Conservation (phyloP, 2,888 invertebrate species). For the Epistrophe grossulariae region DNA sequence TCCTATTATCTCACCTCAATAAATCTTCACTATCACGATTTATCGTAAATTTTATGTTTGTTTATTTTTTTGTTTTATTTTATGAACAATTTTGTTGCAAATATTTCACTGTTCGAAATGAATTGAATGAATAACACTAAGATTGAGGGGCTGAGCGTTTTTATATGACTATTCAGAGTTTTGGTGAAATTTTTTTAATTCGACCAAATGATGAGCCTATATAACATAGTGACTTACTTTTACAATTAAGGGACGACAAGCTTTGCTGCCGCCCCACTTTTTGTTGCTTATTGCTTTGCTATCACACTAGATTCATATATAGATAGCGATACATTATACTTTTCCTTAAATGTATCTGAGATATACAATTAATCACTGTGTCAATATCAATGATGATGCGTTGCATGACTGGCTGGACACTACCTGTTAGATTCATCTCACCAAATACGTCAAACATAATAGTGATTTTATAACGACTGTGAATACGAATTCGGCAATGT, state of each 20-base stretch:
- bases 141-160: slow-evolving; percentile 74
- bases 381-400: slow-evolving; percentile 37
- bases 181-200: slow-evolving; percentile 56
- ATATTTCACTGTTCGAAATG: slow-evolving; percentile 76
- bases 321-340: slow-evolving; percentile 2
- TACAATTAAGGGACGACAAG: slow-evolving; percentile 68
- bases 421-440: slow-evolving; percentile 68
- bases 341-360: slow-evolving; percentile 59
- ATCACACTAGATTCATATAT: slow-evolving; percentile 23
- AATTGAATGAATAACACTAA: slow-evolving; percentile 77
- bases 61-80: slow-evolving; percentile 1
- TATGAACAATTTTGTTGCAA: slow-evolving; percentile 55
- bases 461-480: slow-evolving; percentile 32
- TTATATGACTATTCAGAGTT: slow-evolving; percentile 76
- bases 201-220: slow-evolving; percentile 70
- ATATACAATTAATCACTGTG: slow-evolving; percentile 24
- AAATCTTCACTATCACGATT: slow-evolving; percentile 75
- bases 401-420: slow-evolving; percentile 29
- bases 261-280: slow-evolving; percentile 65
- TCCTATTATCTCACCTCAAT: slow-evolving; percentile 72
- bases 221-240: slow-evolving; percentile 67
- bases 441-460: slow-evolving; percentile 55
- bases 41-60: slow-evolving; percentile 71
- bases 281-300: neutral
- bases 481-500: slow-evolving; percentile 67